phyloP scores from a whole-genome alignment of 2,113 vertebrate genomes.

The Lasiurus borealis region DNA sequence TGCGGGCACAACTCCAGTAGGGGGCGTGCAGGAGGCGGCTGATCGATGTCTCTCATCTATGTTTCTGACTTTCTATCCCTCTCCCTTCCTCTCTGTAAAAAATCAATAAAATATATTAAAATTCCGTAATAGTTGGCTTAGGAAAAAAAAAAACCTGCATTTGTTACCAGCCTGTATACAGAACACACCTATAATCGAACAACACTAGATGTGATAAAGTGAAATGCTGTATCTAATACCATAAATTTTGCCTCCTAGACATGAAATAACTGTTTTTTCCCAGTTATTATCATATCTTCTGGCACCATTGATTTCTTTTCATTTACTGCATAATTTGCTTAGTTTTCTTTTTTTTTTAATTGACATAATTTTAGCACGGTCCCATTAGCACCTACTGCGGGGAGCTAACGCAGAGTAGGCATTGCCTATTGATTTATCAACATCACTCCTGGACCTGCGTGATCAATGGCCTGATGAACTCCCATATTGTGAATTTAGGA shows the following conservation, averaged over 20 bases:
- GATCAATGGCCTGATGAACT: not conserved
- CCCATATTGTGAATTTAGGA: not conserved
- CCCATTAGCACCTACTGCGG: not conserved
- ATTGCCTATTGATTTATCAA: not conserved
- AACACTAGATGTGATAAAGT: not conserved
- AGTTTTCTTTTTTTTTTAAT: not conserved
- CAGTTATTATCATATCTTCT: not conserved
- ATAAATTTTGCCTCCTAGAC: not conserved
- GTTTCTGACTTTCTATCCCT: too few relatives aligned
- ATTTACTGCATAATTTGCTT: not conserved
- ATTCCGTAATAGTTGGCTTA: not conserved
- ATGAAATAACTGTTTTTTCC: not conserved
- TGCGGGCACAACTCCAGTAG: too few relatives aligned
- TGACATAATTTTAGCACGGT: not conserved
- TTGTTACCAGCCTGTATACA: too few relatives aligned
- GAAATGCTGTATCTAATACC: not conserved
- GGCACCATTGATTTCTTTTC: slow-evolving; percentile 11
- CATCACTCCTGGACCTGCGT: not conserved
- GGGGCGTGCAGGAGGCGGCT: too few relatives aligned
- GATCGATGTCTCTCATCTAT: too few relatives aligned
- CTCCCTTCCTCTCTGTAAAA: too few relatives aligned
- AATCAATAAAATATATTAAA: too few relatives aligned
- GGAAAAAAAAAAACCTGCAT: not conserved
- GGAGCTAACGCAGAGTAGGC: not conserved
- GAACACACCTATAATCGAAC: not conserved